phyloP scores from a whole-genome alignment of 2,888 invertebrate species.

The Sesamia inferens region DNA sequence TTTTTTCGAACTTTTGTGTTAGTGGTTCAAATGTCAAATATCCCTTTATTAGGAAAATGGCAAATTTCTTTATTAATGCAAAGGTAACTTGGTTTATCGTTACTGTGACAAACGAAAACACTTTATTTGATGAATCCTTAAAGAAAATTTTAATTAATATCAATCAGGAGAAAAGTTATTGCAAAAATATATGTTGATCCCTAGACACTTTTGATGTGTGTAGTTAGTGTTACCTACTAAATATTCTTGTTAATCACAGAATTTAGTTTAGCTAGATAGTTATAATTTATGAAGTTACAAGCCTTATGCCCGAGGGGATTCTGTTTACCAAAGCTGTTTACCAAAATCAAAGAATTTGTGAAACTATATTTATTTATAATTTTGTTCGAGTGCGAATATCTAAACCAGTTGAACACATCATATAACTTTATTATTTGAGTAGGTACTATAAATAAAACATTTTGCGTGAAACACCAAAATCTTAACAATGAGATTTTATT shows the following conservation, averaged over 20 bases:
- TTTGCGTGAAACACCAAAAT: conserved; percentile 19
- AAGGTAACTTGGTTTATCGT: too few relatives aligned
- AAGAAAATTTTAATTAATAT: too few relatives aligned
- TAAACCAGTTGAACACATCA: background rate
- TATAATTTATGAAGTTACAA: background rate
- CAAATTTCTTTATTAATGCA: too few relatives aligned
- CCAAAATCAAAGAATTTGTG: background rate
- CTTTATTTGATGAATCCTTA: too few relatives aligned
- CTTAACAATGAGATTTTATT: conserved; percentile 26
- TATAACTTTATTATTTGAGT: background rate
- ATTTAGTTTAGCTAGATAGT: background rate
- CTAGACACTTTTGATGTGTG: too few relatives aligned
- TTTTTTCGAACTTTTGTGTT: too few relatives aligned
- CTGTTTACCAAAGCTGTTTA: background rate
- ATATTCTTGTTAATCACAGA: background rate
- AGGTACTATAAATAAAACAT: conserved; percentile 12
- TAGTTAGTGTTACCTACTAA: background rate
- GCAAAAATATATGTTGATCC: too few relatives aligned
- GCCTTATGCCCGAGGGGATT: background rate
- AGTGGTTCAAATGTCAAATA: too few relatives aligned
- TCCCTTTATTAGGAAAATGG: too few relatives aligned
- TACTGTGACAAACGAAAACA: too few relatives aligned
- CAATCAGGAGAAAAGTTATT: too few relatives aligned
- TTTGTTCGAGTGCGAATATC: background rate
- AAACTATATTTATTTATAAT: background rate